Evolutionary conservation across 2,113 vertebrate species (phyloP), one percentile per base, ranked within the genome.

Genomic region (Rhinogobius similis): DNA sequence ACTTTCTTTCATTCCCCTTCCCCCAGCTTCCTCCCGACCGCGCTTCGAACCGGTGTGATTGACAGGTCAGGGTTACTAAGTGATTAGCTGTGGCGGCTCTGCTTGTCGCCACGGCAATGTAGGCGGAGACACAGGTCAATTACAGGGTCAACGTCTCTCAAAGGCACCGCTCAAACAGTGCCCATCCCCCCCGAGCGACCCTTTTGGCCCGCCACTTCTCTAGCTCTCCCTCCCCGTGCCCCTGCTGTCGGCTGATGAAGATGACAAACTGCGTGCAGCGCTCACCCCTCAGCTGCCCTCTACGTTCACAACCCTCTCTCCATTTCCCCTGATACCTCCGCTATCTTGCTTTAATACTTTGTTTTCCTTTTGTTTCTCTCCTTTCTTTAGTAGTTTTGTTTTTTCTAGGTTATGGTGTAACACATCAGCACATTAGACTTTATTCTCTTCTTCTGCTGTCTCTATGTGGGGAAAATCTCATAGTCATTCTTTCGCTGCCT

Each of bases 1-100:
- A 21, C 68, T 64, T 11, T 36, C 67, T 68, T 64, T 73, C 62
- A 72, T 72, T 78, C 70, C 13, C 0, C 53, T 14, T 32, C 20
- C 24, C 23, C 65, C 39, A 3, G 64, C 10, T 5, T 58, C 29
- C 64, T 23, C 44, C 50, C 13, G 6, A 9, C 26, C 32, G 12
- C 7, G 44, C 21, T 50, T 29, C 65, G 55, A 76, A 55, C 62
- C 39, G 64, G 73, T 83, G 79, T 90, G 87, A 91, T 88, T 91
- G 90, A 89, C 90, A 90, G 88, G 88, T 90, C 90, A 90, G 86
- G 90, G 88, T 91, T 90, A 91, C 91, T 90, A 91, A 91, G 91
- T 89, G 91, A 92, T 92, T 91, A 92, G 91, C 90, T 87, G 86
- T 75, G 78, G 88, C 81, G 83, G 89, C 89, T 88, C 81, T 64